phyloP scores from a whole-genome alignment of 2,888 invertebrate species.

The Flexamia atlantica region DNA sequence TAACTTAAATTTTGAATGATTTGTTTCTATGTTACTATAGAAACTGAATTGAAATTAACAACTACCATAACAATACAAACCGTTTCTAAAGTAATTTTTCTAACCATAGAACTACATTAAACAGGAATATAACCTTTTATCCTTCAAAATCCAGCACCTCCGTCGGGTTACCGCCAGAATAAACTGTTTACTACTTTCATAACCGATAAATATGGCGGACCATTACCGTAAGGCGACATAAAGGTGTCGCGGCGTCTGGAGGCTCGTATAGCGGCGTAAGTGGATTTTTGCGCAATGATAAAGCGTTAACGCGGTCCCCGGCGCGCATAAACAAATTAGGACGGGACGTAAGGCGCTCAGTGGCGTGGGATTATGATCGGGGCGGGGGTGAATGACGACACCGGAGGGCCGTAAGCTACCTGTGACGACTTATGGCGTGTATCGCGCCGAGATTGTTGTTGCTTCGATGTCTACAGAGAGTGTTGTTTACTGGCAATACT shows the following conservation, averaged over 20 bases:
- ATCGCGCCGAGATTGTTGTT: conserved; percentile 1
- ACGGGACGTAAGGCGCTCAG: conserved; percentile 20
- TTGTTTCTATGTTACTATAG: too few species aligned
- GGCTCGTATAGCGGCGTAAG: conserved; percentile 51
- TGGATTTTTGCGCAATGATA: conserved; percentile 57
- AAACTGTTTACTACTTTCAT: conserved; percentile 30
- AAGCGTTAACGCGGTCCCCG: conserved; percentile 40
- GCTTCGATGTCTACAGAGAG: too few species aligned
- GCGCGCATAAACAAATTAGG: conserved; percentile 53
- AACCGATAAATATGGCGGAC: conserved; percentile 50
- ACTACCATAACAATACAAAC: too few species aligned
- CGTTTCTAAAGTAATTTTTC: too few species aligned
- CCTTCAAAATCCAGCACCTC: too few species aligned
- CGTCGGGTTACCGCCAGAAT: not conserved
- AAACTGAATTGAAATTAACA: too few species aligned
- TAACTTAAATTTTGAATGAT: too few species aligned
- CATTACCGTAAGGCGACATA: conserved; percentile 45
- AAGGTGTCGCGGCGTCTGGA: conserved; percentile 45
- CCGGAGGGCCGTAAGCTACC: conserved; percentile 6
- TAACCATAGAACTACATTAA: too few species aligned
- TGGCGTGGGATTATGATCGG: conserved; percentile 13
- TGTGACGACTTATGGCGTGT: not conserved
- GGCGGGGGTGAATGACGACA: conserved; percentile 26
- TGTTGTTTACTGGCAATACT: too few species aligned
- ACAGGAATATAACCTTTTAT: too few species aligned